Percentiles rank a stretch among this genome's conserved stretches.
phyloP scores from a whole-genome alignment of 2,888 invertebrate genomes.

The Melieria omissa region DNA sequence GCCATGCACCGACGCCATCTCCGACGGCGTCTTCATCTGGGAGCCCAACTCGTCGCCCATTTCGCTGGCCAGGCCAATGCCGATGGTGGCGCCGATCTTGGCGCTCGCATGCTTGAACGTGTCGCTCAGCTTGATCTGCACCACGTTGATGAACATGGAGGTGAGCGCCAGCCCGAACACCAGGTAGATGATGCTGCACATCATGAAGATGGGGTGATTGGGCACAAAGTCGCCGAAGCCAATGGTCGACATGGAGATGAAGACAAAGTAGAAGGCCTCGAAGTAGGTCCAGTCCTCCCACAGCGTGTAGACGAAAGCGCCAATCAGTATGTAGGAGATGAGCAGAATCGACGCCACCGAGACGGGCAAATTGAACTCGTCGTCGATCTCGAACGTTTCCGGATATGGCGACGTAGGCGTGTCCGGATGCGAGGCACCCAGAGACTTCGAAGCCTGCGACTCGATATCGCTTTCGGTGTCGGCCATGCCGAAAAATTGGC shows the following conservation, averaged over 20 bases:
- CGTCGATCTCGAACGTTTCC: constrained; percentile 82
- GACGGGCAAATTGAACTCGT: constrained; percentile 94
- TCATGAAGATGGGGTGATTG: constrained; percentile 86
- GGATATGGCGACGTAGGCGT: constrained; percentile 83
- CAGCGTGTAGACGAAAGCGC: constrained; percentile 81
- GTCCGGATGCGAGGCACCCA: constrained; percentile 65
- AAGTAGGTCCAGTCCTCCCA: constrained; percentile 92
- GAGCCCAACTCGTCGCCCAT: constrained; percentile 47
- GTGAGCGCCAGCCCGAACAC: constrained; percentile 95
- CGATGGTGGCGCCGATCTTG: constrained; percentile 87
- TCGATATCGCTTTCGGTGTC: constrained; percentile 69
- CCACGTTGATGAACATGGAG: constrained; percentile 97
- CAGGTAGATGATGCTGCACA: constrained; percentile 91
- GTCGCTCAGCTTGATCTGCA: constrained; percentile 84
- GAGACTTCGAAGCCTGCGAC: constrained; percentile 53
- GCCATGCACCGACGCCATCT: constrained; percentile 58
- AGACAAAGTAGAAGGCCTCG: constrained; percentile 96
- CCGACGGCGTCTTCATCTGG: constrained; percentile 56
- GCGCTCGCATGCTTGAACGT: constrained; percentile 86
- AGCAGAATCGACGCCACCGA: constrained; percentile 87
- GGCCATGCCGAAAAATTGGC: constrained; percentile 73
- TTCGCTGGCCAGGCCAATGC: constrained; percentile 72
- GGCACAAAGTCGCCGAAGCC: constrained; percentile 96
- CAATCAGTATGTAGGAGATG: constrained; percentile 86
- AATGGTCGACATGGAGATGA: constrained; percentile 96